Evolutionary conservation across 2,888 invertebrate genomes (phyloP).

Genomic region (Atrina japonica): DNA sequence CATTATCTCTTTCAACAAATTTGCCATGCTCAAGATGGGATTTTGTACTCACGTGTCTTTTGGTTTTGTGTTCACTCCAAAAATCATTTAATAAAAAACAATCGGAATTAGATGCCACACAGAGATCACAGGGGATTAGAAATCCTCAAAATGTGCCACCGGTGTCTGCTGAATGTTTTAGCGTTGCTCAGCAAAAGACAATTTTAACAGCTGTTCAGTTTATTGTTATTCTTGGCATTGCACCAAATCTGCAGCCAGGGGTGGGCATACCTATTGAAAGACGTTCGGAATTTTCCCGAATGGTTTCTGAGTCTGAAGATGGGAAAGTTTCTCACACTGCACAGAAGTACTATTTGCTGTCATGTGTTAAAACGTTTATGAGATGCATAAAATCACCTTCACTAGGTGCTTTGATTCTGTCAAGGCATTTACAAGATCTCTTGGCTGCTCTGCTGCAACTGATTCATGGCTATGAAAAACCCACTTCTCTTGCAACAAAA

Average conservation of each 20-base stretch:
- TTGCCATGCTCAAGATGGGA: constrained; percentile 46
- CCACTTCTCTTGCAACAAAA: background rate
- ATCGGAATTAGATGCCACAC: constrained; percentile 37
- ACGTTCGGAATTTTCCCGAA: constrained; percentile 79
- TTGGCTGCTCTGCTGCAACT: constrained; percentile 87
- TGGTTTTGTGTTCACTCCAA: constrained; percentile 52
- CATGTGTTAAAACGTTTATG: constrained; percentile 58
- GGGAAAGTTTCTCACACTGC: constrained; percentile 24
- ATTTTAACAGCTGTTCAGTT: constrained; percentile 85
- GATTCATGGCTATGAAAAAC: constrained; percentile 83
- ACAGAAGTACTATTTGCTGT: constrained; percentile 52
- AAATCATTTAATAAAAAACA: constrained; percentile 38
- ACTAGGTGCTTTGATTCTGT: constrained; percentile 84
- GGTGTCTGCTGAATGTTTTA: constrained; percentile 81
- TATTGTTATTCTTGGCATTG: constrained; percentile 85
- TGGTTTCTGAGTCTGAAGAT: constrained; percentile 25
- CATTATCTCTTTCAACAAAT: background rate
- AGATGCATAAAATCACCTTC: constrained; percentile 55
- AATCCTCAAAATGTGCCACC: constrained; percentile 57
- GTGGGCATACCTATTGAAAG: constrained; percentile 83
- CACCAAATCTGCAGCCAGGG: constrained; percentile 86
- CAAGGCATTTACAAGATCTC: constrained; percentile 84
- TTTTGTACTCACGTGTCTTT: constrained; percentile 56
- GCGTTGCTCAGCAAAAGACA: constrained; percentile 86
- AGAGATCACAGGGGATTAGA: constrained; percentile 7